phyloP scores from a whole-genome alignment of 2,113 vertebrate genomes.

The Mugil cephalus region DNA sequence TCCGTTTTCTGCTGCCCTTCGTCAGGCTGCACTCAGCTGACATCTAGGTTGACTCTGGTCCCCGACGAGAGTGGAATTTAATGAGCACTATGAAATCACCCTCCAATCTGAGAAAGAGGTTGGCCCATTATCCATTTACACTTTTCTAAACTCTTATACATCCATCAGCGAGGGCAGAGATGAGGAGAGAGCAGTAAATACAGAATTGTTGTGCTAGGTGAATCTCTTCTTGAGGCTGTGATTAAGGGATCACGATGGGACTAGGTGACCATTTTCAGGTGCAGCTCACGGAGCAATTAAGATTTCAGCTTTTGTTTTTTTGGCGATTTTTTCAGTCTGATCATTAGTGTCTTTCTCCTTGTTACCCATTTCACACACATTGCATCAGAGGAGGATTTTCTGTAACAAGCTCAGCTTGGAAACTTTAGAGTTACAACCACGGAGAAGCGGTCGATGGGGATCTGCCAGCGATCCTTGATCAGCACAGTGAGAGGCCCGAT shows the following conservation, averaged over 20 bases:
- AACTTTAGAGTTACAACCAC: slow-evolving; percentile 43
- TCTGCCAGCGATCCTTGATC: slow-evolving; percentile 52
- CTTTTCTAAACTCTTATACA: slow-evolving; percentile 25
- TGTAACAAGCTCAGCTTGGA: slow-evolving; percentile 34
- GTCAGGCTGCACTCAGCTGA: slow-evolving; percentile 36
- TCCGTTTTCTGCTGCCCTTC: slow-evolving; percentile 31
- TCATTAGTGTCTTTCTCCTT: slow-evolving; percentile 54
- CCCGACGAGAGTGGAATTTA: slow-evolving; percentile 66
- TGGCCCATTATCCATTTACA: slow-evolving; percentile 47
- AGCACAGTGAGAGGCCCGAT: slow-evolving; percentile 29
- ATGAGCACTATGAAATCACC: slow-evolving; percentile 64
- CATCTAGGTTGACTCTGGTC: slow-evolving; percentile 51
- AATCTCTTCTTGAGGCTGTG: slow-evolving; percentile 29
- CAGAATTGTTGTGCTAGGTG: slow-evolving; percentile 21
- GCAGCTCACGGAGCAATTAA: slow-evolving; percentile 26
- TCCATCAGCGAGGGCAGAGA: slow-evolving; percentile 35
- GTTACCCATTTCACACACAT: slow-evolving; percentile 65
- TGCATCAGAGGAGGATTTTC: slow-evolving; percentile 67
- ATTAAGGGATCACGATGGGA: slow-evolving; percentile 39
- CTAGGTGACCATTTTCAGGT: slow-evolving; percentile 35
- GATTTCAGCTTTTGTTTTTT: neutral
- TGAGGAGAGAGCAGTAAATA: slow-evolving; percentile 8
- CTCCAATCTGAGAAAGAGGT: slow-evolving; percentile 49
- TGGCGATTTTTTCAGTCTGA: neutral
- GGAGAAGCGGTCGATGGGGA: slow-evolving; percentile 40